These are phyloP conservation scores for Melanogrammus aeglefinus DNA, from an alignment of 2,797 vertebrate genomes.

Conservation along the genomic window DNA sequence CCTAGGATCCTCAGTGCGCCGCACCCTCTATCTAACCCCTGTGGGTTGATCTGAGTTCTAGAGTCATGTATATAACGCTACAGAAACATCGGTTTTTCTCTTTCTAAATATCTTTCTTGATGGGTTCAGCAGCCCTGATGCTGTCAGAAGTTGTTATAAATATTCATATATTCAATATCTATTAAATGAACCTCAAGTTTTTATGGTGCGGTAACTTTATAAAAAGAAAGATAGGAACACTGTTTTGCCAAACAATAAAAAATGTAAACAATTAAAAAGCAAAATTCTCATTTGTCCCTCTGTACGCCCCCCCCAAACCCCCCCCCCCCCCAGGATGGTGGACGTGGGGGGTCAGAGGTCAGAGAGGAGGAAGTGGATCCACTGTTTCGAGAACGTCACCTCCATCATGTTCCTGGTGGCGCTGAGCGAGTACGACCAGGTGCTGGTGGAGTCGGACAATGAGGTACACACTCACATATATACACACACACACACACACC, in stretches of 20 bases:
- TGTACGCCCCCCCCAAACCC: conserved; percentile 11
- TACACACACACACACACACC: neutral
- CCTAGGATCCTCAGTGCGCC: neutral
- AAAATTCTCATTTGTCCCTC: neutral
- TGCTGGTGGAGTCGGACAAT: conserved; percentile 97
- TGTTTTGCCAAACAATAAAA: neutral
- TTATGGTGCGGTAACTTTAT: neutral
- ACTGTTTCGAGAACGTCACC: conserved; percentile 99
- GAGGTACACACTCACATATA: conserved; percentile 75
- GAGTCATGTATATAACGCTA: neutral
- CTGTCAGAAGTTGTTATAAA: neutral
- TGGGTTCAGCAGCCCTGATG: conserved; percentile 57
- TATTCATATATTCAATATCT: too few species aligned
- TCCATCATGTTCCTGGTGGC: conserved; percentile 99
- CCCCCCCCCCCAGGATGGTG: conserved; percentile 84
- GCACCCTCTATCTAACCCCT: neutral
- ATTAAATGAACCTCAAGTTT: neutral
- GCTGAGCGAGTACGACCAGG: conserved; percentile 98
- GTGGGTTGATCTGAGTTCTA: neutral
- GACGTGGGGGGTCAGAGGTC: conserved; percentile 97
- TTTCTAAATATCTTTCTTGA: conserved; percentile 7
- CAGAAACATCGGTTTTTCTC: too few species aligned
- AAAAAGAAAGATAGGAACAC: neutral
- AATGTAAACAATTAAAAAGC: neutral
- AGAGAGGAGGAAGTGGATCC: conserved; percentile 99